Evolutionary conservation across 2,113 vertebrate species (phyloP).

Genomic region (Echinops telfairi): DNA sequence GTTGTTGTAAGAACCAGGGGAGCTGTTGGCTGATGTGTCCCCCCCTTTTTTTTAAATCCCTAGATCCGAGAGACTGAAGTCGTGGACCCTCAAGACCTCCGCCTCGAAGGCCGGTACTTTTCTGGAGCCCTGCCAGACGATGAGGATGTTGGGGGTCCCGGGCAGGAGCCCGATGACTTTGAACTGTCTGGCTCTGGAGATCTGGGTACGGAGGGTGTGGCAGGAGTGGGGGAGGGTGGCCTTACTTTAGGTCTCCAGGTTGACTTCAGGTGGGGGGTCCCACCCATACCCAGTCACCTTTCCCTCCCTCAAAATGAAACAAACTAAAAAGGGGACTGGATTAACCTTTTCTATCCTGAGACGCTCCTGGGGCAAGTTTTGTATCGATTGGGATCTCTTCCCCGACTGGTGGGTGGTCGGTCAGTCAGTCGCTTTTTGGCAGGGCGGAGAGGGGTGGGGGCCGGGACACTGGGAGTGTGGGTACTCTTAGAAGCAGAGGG

Average conservation of each 20-base stretch:
- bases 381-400: constrained; percentile 65
- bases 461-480: background rate
- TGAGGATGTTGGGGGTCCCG: constrained; percentile 77
- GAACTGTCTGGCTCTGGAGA: constrained; percentile 93
- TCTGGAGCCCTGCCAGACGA: constrained; percentile 88
- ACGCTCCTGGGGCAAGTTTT: background rate
- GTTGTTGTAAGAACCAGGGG: background rate
- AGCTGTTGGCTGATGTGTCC: constrained; percentile 3
- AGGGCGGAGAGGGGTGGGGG: background rate
- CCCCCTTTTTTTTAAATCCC: background rate
- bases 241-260: background rate
- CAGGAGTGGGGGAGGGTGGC: background rate
- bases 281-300: background rate
- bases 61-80: constrained; percentile 89
- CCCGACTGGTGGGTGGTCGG: constrained; percentile 75
- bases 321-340: background rate
- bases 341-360: constrained; percentile 14
- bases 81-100: constrained; percentile 84
- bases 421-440: background rate
- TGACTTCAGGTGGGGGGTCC: too few relatives aligned
- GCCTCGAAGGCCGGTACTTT: constrained; percentile 71
- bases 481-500: constrained; percentile 61
- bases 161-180: constrained; percentile 78
- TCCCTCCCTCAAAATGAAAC: background rate
- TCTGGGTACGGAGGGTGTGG: constrained; percentile 81